Conservation (phyloP, 2,888 invertebrate genomes). For the Drosophila trichaetosa region DNA sequence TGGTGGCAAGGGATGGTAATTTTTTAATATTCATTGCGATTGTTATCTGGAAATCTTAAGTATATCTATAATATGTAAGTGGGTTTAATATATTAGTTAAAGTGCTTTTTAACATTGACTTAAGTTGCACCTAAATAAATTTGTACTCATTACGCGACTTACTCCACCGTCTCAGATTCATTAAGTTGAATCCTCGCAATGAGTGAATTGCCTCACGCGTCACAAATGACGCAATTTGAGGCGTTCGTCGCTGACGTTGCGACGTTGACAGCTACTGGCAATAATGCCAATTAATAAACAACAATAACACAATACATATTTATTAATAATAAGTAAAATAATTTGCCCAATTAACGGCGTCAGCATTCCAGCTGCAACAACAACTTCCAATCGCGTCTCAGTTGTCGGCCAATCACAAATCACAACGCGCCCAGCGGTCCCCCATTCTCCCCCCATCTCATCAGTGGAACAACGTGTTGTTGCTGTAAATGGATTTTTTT, state of each 20-base stretch:
- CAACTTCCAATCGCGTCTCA: conserved; percentile 27
- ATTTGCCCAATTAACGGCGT: conserved; percentile 76
- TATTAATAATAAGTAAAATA: conserved; percentile 79
- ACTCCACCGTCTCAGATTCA: neutral
- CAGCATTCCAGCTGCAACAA: conserved; percentile 63
- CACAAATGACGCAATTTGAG: conserved; percentile 71
- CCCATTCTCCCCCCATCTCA: neutral
- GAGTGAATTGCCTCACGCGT: conserved; percentile 53
- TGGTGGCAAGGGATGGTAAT: too few species aligned
- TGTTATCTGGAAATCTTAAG: too few species aligned
- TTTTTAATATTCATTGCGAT: too few species aligned
- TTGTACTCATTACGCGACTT: conserved; percentile 25
- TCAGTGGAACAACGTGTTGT: conserved; percentile 6
- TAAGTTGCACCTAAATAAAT: conserved; percentile 12
- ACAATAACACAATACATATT: conserved; percentile 72
- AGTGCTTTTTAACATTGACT: neutral
- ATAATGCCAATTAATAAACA: conserved; percentile 77
- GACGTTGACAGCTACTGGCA: conserved; percentile 41
- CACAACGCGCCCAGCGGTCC: conserved; percentile 39
- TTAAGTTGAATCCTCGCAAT: conserved; percentile 1
- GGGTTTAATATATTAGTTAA: neutral
- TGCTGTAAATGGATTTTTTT: conserved; percentile 30
- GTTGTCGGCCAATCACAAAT: conserved; percentile 52
- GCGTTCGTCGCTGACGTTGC: conserved; percentile 18
- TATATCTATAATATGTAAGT: neutral